Evolutionary conservation across 2,888 invertebrate species (phyloP).

Genomic region (Hypomecis atomaria): DNA sequence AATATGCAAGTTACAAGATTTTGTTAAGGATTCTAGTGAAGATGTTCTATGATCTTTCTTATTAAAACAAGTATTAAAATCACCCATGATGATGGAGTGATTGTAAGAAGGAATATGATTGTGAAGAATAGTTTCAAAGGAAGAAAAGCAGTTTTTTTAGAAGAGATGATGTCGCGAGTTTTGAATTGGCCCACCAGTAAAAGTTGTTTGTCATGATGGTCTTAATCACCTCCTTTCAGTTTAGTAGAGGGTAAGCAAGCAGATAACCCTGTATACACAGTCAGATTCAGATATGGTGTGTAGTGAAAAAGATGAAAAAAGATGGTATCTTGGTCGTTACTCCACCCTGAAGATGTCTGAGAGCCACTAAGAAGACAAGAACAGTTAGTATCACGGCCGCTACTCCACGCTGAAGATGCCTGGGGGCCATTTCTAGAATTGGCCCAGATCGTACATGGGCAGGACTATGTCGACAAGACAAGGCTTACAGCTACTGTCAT

Average conservation of each 20-base stretch:
- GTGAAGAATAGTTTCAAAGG: too few species aligned
- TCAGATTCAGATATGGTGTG: slow-evolving; percentile 36
- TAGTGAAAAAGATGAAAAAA: too few species aligned
- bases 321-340: slow-evolving; percentile 89
- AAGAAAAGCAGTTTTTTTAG: too few species aligned
- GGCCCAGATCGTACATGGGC: slow-evolving; percentile 68
- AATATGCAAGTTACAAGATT: too few species aligned
- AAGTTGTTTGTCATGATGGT: too few species aligned
- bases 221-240: too few species aligned
- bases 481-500: too few species aligned
- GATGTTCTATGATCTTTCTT: too few species aligned
- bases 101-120: too few species aligned
- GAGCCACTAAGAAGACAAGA: slow-evolving; percentile 61
- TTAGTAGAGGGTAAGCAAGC: slow-evolving; percentile 65
- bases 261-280: slow-evolving; percentile 69
- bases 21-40: too few species aligned
- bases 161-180: slow-evolving; percentile 86
- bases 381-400: slow-evolving; percentile 66
- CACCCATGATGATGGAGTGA: too few species aligned
- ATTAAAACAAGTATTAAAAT: too few species aligned
- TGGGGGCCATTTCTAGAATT: slow-evolving; percentile 81
- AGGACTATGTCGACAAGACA: slow-evolving; percentile 70
- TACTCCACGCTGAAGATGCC: slow-evolving; percentile 86
- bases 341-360: slow-evolving; percentile 85
- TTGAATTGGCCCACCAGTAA: slow-evolving; percentile 82